Evolutionary conservation across 2,888 invertebrate genomes (phyloP), one percentile per base, ranked within the genome.

Genomic region (Tachina fera): DNA sequence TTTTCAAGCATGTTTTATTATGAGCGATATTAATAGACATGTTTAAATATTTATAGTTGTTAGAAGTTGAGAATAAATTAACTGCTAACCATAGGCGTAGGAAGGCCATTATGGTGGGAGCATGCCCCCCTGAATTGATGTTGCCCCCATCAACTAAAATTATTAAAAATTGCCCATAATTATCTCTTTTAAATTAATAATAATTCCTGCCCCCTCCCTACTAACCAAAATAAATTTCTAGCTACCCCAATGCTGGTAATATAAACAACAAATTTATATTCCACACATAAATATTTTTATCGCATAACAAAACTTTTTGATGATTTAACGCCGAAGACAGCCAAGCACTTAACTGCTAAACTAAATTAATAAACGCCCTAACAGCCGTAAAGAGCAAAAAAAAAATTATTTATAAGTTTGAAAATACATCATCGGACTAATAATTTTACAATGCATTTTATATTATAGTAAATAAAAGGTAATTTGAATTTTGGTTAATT

Each of bases 21-120:
- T 49, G n/a, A 1, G 11, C 31, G 9, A 65, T 47, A 47, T 60
- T 60, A 81, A 68, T 74, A 75, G 75, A 68, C 67, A 22, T 68
- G 19, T 51, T 14, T 60, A 49, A 47, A 53, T 78, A 78, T 77
- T 68, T 22, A 19, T 16, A 45, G 11, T 16, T 74, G 43, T 67
- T 2, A 41, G 43, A 47, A 70, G 49, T 67, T 67, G 14, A 1
- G 67, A 67, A 80, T 80, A 80, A 58, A 65, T 74, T 74, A 74
- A 67, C 72, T 74, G 47, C 2, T 31, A 31, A 31, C 6, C 31
- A 31, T 31, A 6, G 31, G 31, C 31, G 6, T 6, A 31, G 31
- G 6, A 31, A 31, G 31, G 31, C 31, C 6, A 31, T 31, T 31
- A 6, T 5, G 31, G n/a, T n/a, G n/a, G n/a, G n/a, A n/a, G n/a